Conservation (phyloP, 2,113 vertebrate genomes). For the Myiozetetes cayanensis region DNA sequence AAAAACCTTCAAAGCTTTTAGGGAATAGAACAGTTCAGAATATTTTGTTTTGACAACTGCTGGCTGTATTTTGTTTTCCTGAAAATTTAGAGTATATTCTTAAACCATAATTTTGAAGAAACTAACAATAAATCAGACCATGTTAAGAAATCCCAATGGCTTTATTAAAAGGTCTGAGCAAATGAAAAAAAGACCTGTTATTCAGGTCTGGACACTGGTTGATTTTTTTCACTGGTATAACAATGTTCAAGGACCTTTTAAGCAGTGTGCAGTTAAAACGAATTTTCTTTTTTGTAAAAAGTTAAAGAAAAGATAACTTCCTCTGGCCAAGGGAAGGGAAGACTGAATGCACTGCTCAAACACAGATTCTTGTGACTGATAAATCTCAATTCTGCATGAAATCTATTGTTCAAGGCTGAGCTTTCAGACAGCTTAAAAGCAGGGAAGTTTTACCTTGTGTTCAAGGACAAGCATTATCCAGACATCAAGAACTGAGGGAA, state of each 20-base stretch:
- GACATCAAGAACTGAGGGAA: neutral
- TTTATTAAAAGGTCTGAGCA: neutral
- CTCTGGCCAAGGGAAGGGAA: neutral
- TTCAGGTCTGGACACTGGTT: neutral
- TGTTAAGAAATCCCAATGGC: neutral
- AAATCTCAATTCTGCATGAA: neutral
- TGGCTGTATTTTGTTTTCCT: neutral
- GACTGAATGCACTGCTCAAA: neutral
- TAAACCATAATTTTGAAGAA: neutral
- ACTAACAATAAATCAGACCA: neutral
- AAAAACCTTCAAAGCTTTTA: neutral
- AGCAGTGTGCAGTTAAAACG: neutral
- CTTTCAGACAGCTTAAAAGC: neutral
- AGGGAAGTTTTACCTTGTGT: neutral
- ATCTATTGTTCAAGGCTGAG: neutral
- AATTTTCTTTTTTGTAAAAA: neutral
- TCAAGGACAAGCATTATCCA: neutral
- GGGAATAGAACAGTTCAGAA: neutral
- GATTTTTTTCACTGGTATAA: neutral
- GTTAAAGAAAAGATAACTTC: neutral
- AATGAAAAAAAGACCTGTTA: neutral
- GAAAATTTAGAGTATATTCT: neutral
- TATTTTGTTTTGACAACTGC: neutral
- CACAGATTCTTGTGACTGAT: neutral
- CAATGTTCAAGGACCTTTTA: neutral